A percentile compares a stretch with the other conserved stretches of the same genome.
Evolutionary conservation across 2,113 vertebrate genomes (phyloP).

Genomic region (Aptenodytes patagonicus): DNA sequence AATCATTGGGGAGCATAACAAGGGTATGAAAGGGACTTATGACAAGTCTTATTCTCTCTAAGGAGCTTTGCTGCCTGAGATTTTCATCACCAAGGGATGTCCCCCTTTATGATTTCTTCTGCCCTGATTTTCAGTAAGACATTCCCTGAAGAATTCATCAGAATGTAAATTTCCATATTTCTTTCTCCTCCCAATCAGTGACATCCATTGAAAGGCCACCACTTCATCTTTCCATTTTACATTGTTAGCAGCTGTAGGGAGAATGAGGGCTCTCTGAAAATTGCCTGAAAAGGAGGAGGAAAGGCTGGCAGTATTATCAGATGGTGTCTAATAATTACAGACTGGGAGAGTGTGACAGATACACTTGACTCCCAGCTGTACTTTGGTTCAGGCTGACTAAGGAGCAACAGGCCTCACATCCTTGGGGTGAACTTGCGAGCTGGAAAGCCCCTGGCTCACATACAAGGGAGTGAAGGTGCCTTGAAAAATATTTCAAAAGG

Average conservation of each 20-base stretch:
- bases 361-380: neutral
- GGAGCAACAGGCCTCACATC: neutral
- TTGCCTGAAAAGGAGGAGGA: neutral
- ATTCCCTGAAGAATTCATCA: slow-evolving; percentile 51
- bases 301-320: slow-evolving; percentile 16
- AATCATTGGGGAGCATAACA: slow-evolving; percentile 34
- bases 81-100: slow-evolving; percentile 41
- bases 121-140: slow-evolving; percentile 46
- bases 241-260: slow-evolving; percentile 45
- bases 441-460: neutral
- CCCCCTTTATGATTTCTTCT: slow-evolving; percentile 28
- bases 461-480: neutral
- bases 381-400: neutral
- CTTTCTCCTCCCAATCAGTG: slow-evolving; percentile 52
- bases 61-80: slow-evolving; percentile 23
- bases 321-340: slow-evolving; percentile 22
- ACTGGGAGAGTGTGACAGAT: neutral
- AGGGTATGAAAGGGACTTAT: slow-evolving; percentile 21
- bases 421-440: neutral
- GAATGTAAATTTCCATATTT: slow-evolving; percentile 32
- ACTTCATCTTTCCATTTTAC: slow-evolving; percentile 34
- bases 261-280: slow-evolving; percentile 48
- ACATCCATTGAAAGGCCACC: slow-evolving; percentile 28
- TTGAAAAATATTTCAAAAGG: neutral
- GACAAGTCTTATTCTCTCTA: slow-evolving; percentile 21